These are phyloP conservation scores for Penaeus vannamei DNA, from an alignment of 1,140 invertebrate species.

Conservation along the genomic window DNA sequence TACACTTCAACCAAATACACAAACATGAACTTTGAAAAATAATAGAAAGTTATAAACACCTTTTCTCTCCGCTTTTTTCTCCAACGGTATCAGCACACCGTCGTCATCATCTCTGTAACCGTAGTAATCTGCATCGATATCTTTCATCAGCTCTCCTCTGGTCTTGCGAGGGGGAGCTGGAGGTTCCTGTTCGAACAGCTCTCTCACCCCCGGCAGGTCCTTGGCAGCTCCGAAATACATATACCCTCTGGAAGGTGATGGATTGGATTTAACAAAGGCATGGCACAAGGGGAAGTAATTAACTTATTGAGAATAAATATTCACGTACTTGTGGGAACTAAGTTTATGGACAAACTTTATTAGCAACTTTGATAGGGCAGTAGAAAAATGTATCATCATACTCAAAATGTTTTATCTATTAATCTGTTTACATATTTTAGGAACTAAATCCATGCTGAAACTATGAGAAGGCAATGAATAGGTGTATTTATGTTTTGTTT, in stretches of 20 bases:
- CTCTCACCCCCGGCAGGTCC: conserved; percentile 96
- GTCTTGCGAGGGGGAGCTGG: conserved; percentile 90
- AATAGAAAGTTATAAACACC: conserved; percentile 27
- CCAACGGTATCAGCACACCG: conserved; percentile 91
- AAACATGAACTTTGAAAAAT: neutral
- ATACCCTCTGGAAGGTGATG: conserved; percentile 81
- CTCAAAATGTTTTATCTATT: too few species aligned
- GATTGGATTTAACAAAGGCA: neutral
- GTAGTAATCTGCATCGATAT: conserved; percentile 99
- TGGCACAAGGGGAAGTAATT: too few species aligned
- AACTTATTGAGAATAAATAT: too few species aligned
- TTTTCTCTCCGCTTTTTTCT: conserved; percentile 81
- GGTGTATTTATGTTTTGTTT: too few species aligned
- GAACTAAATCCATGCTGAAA: too few species aligned
- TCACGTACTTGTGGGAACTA: too few species aligned
- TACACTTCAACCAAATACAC: neutral
- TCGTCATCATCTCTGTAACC: conserved; percentile 99
- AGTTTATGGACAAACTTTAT: too few species aligned
- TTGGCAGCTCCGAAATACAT: conserved; percentile 99
- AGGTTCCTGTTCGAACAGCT: conserved; percentile 97
- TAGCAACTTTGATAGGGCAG: too few species aligned
- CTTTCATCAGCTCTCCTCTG: conserved; percentile 96
- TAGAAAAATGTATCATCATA: too few species aligned
- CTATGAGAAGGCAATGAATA: too few species aligned
- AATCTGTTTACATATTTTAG: too few species aligned